These are phyloP conservation scores for Nesidiocoris tenuis DNA, from an alignment of 2,888 invertebrate species.

Conservation along the genomic window DNA sequence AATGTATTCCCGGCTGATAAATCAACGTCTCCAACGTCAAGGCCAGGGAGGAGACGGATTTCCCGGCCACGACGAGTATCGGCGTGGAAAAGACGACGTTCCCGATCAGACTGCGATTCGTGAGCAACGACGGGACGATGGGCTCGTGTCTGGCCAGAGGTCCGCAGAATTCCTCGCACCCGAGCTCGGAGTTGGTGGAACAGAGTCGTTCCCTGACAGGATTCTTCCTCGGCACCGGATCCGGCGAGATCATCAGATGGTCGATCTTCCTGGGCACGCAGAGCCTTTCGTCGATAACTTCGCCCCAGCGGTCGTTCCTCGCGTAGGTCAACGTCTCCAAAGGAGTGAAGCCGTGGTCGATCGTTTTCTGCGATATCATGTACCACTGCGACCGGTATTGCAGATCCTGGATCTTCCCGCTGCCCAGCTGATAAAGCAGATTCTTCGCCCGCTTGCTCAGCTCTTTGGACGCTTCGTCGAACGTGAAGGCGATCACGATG, in stretches of 20 bases:
- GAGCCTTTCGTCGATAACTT: constrained; percentile 54
- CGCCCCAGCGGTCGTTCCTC: constrained; percentile 52
- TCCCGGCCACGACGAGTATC: constrained; percentile 51
- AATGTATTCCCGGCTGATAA: constrained; percentile 59
- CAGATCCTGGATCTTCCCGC: constrained; percentile 59
- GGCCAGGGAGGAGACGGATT: constrained; percentile 46
- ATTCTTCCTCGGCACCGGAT: constrained; percentile 55
- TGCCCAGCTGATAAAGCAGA: constrained; percentile 58
- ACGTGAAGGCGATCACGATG: constrained; percentile 58
- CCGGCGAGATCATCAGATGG: constrained; percentile 53
- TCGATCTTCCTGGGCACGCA: constrained; percentile 57
- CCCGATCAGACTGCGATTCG: constrained; percentile 52
- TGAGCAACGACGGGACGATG: constrained; percentile 51
- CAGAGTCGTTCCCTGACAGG: constrained; percentile 56
- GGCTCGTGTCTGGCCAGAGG: constrained; percentile 48
- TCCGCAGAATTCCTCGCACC: constrained; percentile 49
- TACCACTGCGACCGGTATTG: constrained; percentile 59
- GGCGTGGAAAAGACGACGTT: constrained; percentile 52
- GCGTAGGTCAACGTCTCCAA: constrained; percentile 55
- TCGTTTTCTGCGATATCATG: constrained; percentile 58
- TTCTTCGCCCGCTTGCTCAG: constrained; percentile 58
- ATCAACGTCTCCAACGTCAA: constrained; percentile 54
- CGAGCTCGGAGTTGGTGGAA: constrained; percentile 48
- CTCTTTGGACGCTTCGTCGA: constrained; percentile 60
- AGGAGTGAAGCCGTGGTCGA: constrained; percentile 57